Conservation (phyloP, 37 sponge, comb jelly and placozoan species). For the Haliclona indistincta region DNA sequence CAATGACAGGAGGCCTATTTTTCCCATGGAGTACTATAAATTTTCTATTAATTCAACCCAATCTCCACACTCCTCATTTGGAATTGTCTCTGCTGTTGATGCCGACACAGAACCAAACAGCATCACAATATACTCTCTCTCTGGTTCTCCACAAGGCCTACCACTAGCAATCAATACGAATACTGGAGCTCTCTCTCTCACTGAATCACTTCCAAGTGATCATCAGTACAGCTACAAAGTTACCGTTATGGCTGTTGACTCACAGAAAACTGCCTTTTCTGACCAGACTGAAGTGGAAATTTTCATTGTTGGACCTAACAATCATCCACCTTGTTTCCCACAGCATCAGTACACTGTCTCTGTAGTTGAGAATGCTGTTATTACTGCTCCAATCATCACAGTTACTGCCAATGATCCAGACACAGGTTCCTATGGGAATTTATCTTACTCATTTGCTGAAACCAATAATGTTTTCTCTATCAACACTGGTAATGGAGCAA, state of each 20-base stretch:
- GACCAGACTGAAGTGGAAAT: slow-evolving; percentile 24
- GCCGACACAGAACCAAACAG: slow-evolving; percentile 51
- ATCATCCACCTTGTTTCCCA: slow-evolving; percentile 44
- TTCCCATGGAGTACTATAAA: slow-evolving; percentile 11
- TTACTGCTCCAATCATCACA: neutral
- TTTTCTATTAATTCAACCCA: slow-evolving; percentile 18
- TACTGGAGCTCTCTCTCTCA: slow-evolving; percentile 38
- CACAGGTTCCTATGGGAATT: slow-evolving; percentile 29
- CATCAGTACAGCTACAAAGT: slow-evolving; percentile 5
- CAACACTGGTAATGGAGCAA: slow-evolving; percentile 17
- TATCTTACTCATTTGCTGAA: slow-evolving; percentile 28
- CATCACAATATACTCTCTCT: slow-evolving; percentile 12
- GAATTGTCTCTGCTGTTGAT: slow-evolving; percentile 38
- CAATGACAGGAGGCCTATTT: slow-evolving; percentile 72
- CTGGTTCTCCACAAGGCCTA: neutral
- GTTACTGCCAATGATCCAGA: slow-evolving; percentile 51
- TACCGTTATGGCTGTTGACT: slow-evolving; percentile 24
- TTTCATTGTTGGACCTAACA: slow-evolving; percentile 31
- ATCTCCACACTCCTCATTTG: neutral
- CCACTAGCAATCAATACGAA: slow-evolving; percentile 1
- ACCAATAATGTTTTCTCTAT: slow-evolving; percentile 38
- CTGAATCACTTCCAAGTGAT: neutral
- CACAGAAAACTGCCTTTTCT: neutral
- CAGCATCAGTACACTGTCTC: neutral
- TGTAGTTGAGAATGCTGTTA: slow-evolving; percentile 12